Evolutionary conservation across 2,888 invertebrate species (phyloP).

Genomic region (Petrolisthes manimaculis): DNA sequence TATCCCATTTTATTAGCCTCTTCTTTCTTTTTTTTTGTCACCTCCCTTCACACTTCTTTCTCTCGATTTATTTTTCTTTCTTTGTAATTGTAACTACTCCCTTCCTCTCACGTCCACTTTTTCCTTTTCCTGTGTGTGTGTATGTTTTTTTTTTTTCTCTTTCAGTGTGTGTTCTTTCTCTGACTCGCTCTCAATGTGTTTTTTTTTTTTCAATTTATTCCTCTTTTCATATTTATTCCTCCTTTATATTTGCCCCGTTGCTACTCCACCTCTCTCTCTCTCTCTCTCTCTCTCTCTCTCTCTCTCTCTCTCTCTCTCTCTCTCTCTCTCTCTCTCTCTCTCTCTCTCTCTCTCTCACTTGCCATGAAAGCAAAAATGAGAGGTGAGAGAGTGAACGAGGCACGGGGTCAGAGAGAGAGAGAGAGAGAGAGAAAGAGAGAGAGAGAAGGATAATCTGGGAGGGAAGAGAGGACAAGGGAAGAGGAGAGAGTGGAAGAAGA

Average conservation of each 20-base stretch:
- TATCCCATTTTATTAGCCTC: not conserved
- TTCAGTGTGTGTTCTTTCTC: not conserved
- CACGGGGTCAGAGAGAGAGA: too few species aligned
- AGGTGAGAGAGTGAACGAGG: too few species aligned
- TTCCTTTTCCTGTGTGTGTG: not conserved
- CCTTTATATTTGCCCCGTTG: not conserved
- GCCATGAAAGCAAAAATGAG: not conserved
- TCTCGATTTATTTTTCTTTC: not conserved
- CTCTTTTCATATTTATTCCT: not conserved
- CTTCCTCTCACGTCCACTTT: not conserved
- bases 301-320: not conserved
- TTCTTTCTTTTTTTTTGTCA: not conserved
- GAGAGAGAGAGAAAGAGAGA: too few species aligned
- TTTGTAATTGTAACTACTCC: not conserved
- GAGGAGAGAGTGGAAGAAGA: not conserved
- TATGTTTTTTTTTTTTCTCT: not conserved
- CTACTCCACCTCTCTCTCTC: not conserved
- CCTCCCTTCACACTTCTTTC: too few species aligned
- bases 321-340: not conserved
- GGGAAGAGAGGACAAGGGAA: not conserved
- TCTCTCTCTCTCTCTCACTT: conserved; percentile 11
- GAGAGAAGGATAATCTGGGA: not conserved
- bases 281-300: not conserved
- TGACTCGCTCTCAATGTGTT: not conserved
- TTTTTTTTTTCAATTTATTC: not conserved